These are phyloP conservation scores for Punctoribates punctum DNA, from an alignment of 2,888 invertebrate genomes.

Conservation along the genomic window DNA sequence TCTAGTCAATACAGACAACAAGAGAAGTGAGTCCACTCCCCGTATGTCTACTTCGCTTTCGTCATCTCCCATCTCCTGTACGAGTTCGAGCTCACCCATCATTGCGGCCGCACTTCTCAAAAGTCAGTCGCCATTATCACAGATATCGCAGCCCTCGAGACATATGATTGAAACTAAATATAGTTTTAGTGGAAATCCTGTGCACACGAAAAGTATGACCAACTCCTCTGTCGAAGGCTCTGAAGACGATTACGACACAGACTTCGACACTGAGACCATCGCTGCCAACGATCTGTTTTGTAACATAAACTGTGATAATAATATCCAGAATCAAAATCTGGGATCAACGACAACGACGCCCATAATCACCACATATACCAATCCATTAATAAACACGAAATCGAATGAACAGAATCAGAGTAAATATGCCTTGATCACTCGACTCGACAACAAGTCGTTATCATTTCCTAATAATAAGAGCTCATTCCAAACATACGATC, in stretches of 20 bases:
- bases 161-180: constrained; percentile 16
- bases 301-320: not conserved
- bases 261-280: constrained; percentile 27
- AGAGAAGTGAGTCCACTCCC: constrained; percentile 14
- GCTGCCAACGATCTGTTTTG: constrained; percentile 29
- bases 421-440: constrained; percentile 27
- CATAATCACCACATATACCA: not conserved
- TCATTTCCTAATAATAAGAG: constrained; percentile 5
- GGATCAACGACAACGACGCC: not conserved
- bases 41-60: not conserved
- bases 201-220: not conserved
- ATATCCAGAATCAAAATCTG: not conserved
- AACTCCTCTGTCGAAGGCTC: not conserved
- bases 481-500: constrained; percentile 8
- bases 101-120: constrained; percentile 29
- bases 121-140: not conserved
- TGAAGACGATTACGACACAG: constrained; percentile 19
- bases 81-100: constrained; percentile 28
- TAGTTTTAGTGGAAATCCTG: not conserved
- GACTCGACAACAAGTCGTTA: constrained; percentile 9
- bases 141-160: constrained; percentile 17
- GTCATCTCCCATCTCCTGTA: constrained; percentile 26
- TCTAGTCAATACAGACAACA: constrained; percentile 30
- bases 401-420: not conserved
- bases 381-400: constrained; percentile 10